Conservation (phyloP, 2,888 invertebrate genomes). For the Agrochola lychnidis region DNA sequence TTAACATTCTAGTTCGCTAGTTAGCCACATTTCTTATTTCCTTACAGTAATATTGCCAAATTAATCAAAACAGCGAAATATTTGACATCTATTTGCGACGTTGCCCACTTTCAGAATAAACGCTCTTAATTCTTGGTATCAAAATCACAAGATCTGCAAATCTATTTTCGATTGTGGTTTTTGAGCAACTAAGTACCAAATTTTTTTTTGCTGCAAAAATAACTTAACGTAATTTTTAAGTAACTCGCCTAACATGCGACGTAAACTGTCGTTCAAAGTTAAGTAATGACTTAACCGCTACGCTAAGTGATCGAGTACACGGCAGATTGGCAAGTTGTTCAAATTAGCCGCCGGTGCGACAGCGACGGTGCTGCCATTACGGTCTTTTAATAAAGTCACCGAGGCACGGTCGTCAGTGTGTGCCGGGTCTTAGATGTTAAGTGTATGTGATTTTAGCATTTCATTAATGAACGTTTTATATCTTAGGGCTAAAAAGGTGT, state of each 20-base stretch:
- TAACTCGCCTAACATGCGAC: constrained; percentile 4
- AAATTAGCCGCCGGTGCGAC: constrained; percentile 22
- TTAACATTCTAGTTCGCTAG: no score
- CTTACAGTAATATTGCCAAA: no score
- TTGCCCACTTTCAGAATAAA: no score
- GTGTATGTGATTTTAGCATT: constrained; percentile 2
- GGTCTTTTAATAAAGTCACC: constrained; percentile 39
- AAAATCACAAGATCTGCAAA: neutral
- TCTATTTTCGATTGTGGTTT: neutral
- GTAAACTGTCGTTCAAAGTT: constrained; percentile 28
- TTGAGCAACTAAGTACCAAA: no score
- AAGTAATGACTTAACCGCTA: constrained; percentile 48
- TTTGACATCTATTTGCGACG: no score
- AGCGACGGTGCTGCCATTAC: constrained; percentile 41
- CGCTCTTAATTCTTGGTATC: neutral
- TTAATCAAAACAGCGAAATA: no score
- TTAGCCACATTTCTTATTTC: no score
- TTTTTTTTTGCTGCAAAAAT: neutral
- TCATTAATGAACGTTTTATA: neutral
- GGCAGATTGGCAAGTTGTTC: constrained; percentile 53
- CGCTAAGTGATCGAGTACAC: constrained; percentile 53
- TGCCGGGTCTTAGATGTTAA: constrained; percentile 20
- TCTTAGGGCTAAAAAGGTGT: no score
- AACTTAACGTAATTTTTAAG: constrained; percentile 5
- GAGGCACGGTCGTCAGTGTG: constrained; percentile 14